Conservation (phyloP, 2,888 invertebrate species). For the Aspidapion aeneum region DNA sequence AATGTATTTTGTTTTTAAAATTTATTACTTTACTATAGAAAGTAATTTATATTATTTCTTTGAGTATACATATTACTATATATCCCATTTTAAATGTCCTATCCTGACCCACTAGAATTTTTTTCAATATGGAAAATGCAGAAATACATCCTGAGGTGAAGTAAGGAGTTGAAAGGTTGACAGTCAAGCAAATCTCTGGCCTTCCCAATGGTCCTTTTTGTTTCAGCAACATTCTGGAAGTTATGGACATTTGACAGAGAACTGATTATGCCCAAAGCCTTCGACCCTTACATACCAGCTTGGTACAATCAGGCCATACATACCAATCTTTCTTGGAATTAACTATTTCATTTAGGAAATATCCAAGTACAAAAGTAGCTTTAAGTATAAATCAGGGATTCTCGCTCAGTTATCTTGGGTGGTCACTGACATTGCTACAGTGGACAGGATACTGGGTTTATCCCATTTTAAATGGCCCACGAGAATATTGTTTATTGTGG, state of each 20-base stretch:
- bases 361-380: slow-evolving; percentile 67
- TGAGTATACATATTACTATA: background rate
- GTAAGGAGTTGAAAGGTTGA: slow-evolving; percentile 33
- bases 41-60: too few relatives aligned
- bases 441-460: slow-evolving; percentile 87
- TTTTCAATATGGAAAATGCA: slow-evolving; percentile 70
- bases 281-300: slow-evolving; percentile 81
- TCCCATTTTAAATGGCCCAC: slow-evolving; percentile 76
- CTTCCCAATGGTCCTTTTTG: slow-evolving; percentile 80
- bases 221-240: slow-evolving; percentile 88
- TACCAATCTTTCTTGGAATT: slow-evolving; percentile 78
- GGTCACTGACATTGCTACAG: slow-evolving; percentile 75
- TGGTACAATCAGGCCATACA: slow-evolving; percentile 96
- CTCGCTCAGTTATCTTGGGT: slow-evolving; percentile 68
- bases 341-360: slow-evolving; percentile 69
- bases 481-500: slow-evolving; percentile 69
- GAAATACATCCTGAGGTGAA: slow-evolving; percentile 69
- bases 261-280: slow-evolving; percentile 78
- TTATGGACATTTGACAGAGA: slow-evolving; percentile 87
- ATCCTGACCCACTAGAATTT: slow-evolving; percentile 50
- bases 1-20: too few relatives aligned
- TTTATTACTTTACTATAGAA: too few relatives aligned
- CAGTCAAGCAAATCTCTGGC: slow-evolving; percentile 53
- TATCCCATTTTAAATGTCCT: background rate
- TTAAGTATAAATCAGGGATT: slow-evolving; percentile 60